phyloP scores from a whole-genome alignment of 2,113 vertebrate species.

The Phaethornis superciliosus region DNA sequence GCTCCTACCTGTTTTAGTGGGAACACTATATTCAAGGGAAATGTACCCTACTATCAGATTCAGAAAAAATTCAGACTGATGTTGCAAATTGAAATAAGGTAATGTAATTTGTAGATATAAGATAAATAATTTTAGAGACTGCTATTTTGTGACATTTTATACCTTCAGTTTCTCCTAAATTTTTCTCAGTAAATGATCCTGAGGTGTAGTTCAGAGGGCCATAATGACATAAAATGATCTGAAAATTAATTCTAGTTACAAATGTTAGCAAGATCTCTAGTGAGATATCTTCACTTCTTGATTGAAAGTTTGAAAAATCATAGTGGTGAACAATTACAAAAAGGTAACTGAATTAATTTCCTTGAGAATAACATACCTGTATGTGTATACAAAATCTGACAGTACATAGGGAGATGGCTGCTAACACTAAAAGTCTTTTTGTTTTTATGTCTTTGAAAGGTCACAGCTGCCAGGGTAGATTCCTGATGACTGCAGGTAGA shows the following conservation, averaged over 20 bases:
- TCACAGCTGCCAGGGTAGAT: not conserved
- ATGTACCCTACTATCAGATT: not conserved
- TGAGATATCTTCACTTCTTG: not conserved
- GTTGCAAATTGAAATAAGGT: not conserved
- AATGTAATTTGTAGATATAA: not conserved
- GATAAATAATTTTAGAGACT: not conserved
- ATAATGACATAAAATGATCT: not conserved
- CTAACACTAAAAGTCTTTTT: not conserved
- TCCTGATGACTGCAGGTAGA: not conserved
- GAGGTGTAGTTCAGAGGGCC: not conserved
- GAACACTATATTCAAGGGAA: not conserved
- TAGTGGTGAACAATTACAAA: not conserved
- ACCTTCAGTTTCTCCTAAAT: not conserved
- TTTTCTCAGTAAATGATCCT: not conserved
- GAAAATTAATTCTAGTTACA: not conserved
- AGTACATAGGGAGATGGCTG: not conserved
- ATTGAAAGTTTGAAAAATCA: not conserved
- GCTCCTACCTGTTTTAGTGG: not conserved
- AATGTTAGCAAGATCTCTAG: not conserved
- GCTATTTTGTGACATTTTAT: not conserved
- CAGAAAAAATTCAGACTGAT: not conserved
- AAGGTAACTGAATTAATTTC: not conserved
- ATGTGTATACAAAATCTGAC: not conserved
- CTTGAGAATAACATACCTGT: not conserved
- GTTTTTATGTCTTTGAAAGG: not conserved